Evolutionary conservation across 2,888 invertebrate species (phyloP).

Genomic region (Pegoplata infirma): DNA sequence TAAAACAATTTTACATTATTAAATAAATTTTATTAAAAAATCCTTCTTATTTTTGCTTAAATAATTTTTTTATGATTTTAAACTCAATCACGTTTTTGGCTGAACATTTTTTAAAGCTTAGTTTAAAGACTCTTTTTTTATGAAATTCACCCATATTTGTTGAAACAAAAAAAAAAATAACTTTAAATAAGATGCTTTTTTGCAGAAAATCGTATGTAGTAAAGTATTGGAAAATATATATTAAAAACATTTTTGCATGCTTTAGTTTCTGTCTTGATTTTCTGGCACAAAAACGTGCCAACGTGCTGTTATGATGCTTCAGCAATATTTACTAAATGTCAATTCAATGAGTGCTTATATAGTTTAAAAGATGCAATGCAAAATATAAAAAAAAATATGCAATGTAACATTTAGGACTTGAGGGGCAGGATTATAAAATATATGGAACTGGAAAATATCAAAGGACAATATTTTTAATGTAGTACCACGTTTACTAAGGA

Average conservation of each 20-base stretch:
- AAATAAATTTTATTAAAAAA: too few species aligned
- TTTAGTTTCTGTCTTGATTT: slow-evolving; percentile 59
- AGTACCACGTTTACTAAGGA: neutral
- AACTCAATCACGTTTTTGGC: slow-evolving; percentile 59
- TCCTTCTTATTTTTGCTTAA: neutral
- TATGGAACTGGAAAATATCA: too few species aligned
- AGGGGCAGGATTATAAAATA: too few species aligned
- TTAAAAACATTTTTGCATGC: slow-evolving; percentile 59
- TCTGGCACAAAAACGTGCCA: slow-evolving; percentile 64
- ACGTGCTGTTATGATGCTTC: slow-evolving; percentile 59
- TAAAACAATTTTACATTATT: too few species aligned
- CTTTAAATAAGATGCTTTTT: slow-evolving; percentile 43
- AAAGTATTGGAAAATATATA: slow-evolving; percentile 24
- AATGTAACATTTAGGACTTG: neutral
- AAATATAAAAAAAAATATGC: slow-evolving; percentile 11
- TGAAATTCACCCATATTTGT: slow-evolving; percentile 47
- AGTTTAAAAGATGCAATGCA: slow-evolving; percentile 32
- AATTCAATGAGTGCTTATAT: slow-evolving; percentile 60
- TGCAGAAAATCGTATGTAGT: slow-evolving; percentile 19
- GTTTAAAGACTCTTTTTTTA: neutral
- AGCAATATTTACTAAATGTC: slow-evolving; percentile 59
- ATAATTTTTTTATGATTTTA: slow-evolving; percentile 47
- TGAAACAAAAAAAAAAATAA: neutral
- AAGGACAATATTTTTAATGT: too few species aligned
- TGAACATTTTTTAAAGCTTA: neutral